Base-by-base conservation (phyloP, 2,113 vertebrate genomes). In the Myiozetetes cayanensis region DNA sequence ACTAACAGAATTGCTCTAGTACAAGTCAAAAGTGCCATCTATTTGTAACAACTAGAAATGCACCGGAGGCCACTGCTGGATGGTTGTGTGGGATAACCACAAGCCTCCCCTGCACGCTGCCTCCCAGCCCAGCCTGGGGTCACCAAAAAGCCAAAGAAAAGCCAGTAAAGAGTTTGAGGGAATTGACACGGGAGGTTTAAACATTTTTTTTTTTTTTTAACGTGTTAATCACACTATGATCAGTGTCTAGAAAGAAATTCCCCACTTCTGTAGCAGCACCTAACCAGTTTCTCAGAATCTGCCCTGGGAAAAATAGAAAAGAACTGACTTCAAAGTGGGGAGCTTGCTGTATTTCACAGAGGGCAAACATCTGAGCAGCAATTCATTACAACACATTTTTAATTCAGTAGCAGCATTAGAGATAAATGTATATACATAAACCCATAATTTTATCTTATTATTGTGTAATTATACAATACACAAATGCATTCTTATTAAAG, bases 21-120 rank as follows among this genome's bases (percentile, higher is more conserved):
- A 95, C 95, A 96, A 97, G 97, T 97, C 98, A 94, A 98, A 98
- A 98, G 98, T 97, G 98, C 98, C 98, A 98, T 98, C 98, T 98
- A 98, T 97, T 93, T 97, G 98, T 91, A 94, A 94, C 58, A 97
- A 89, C 85, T 30, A 94, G 98, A 98, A 98, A 90, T 97, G 97
- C 98, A 98, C 50, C 89, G 2, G 21, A 88, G 94, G 91, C 95
- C 35, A 31, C 74, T 43, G 78, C 79, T 25, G 55, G 30, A 61
- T 75, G 74, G 63, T 47, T 24, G 5, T 39, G 50, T 13, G 65
- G 31, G 30, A 41, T 4, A 73, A 43, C 10, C 41, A 25, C 49
- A 27, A 1, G 18, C 37, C 37, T 75, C 10, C 58, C 46, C 19
- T 18, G 56, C 44, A 10, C 4, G 3, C 31, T 33, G 63, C 73